Conservation (phyloP, 2,888 invertebrate species). For the Periphyllus acericola region DNA sequence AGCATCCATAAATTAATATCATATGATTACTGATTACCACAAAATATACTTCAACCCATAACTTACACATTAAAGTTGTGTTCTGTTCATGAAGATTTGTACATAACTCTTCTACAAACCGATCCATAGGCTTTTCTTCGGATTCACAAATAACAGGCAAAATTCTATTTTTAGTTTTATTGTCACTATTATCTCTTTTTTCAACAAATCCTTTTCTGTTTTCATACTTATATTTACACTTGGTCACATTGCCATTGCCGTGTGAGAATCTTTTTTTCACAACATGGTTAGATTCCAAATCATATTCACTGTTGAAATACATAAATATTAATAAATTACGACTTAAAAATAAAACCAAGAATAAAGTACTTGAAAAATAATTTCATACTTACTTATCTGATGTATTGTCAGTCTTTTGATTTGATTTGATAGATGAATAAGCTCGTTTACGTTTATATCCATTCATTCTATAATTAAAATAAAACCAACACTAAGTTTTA, state of each 20-base stretch:
- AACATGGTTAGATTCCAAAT: constrained; percentile 35
- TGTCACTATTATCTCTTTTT: constrained; percentile 12
- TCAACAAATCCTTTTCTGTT: constrained; percentile 32
- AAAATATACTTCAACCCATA: neutral
- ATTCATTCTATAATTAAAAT: neutral
- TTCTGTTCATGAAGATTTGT: constrained; percentile 51
- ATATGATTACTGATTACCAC: no score
- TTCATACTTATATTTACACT: constrained; percentile 17
- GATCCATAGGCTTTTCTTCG: constrained; percentile 16
- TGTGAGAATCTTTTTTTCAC: constrained; percentile 19
- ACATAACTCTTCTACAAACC: constrained; percentile 39
- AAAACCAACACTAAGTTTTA: neutral
- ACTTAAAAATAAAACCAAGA: neutral
- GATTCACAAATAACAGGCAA: constrained; percentile 25
- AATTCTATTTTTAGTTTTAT: constrained; percentile 25
- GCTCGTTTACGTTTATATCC: constrained; percentile 17
- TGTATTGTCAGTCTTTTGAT: constrained; percentile 8
- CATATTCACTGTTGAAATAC: neutral
- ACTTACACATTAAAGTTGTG: constrained; percentile 54
- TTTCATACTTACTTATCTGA: constrained; percentile 27
- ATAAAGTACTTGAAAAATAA: neutral
- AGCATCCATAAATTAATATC: no score
- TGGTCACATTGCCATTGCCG: neutral
- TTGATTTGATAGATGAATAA: neutral
- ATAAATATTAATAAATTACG: neutral